A percentile compares a stretch with the other conserved stretches of the same genome.
These are phyloP conservation scores for Drosophila nr. fundita DNA, from an alignment of 2,888 invertebrate species.

Conservation along the genomic window DNA sequence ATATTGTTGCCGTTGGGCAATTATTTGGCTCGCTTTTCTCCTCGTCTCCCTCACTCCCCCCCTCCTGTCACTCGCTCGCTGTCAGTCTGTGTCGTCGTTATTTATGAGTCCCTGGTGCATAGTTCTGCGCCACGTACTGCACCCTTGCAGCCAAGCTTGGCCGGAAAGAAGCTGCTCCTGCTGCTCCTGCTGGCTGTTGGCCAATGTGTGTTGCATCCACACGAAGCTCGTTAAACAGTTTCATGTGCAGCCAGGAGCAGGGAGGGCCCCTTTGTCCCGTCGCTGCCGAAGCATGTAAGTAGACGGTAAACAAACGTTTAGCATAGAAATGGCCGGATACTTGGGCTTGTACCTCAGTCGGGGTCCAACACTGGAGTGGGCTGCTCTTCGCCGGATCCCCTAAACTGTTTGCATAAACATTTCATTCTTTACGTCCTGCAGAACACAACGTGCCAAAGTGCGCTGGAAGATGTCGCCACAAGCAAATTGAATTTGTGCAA, in stretches of 20 bases:
- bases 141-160: constrained; percentile 21
- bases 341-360: constrained; percentile 1
- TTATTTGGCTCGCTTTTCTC: constrained; percentile 26
- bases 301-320: constrained; percentile 73
- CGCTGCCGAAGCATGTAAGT: constrained; percentile 50
- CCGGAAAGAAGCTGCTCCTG: constrained; percentile 8
- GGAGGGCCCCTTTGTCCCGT: neutral
- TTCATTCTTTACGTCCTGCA: constrained; percentile 34
- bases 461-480: constrained; percentile 53
- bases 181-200: constrained; percentile 22
- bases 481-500: constrained; percentile 66
- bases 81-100: constrained; percentile 21
- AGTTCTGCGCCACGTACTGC: constrained; percentile 42
- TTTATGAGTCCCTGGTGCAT: constrained; percentile 63
- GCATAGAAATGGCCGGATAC: constrained; percentile 62
- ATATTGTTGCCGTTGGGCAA: constrained; percentile 47
- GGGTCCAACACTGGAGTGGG: neutral
- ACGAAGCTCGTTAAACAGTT: constrained; percentile 30
- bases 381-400: constrained; percentile 23
- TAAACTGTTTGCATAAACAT: constrained; percentile 77
- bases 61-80: neutral
- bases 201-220: constrained; percentile 49
- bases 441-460: constrained; percentile 70
- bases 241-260: constrained; percentile 27
- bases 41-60: neutral